phyloP scores from a whole-genome alignment of 92 coral and sea anemone genomes.

The Palythoa heliodiscus region DNA sequence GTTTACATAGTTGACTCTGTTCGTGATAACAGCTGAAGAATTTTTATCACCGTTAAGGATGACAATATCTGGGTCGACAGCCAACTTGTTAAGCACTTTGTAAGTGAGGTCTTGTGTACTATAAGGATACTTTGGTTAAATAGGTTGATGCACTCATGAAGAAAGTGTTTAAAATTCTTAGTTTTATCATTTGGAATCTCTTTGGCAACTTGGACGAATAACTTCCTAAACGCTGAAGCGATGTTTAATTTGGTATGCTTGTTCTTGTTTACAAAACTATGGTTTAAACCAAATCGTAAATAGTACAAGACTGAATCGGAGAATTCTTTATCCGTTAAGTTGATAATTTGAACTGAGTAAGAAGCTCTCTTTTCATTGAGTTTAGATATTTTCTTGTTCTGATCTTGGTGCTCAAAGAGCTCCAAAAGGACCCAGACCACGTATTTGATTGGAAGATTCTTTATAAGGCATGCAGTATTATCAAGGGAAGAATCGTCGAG shows the following conservation, averaged over 20 bases:
- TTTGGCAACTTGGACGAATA: not conserved
- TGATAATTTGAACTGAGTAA: slow-evolving; percentile 32
- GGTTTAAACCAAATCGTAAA: slow-evolving; percentile 30
- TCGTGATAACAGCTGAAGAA: no score
- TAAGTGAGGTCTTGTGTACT: slow-evolving; percentile 31
- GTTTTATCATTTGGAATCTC: not conserved
- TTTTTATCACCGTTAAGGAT: no score
- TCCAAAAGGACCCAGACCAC: no score
- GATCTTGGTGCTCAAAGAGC: slow-evolving; percentile 27
- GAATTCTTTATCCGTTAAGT: slow-evolving; percentile 21
- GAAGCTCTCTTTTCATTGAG: not conserved
- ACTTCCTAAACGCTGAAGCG: no score
- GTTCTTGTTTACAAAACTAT: no score
- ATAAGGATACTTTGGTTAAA: no score
- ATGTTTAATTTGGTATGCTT: no score
- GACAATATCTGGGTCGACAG: slow-evolving; percentile 28
- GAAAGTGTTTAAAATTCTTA: slow-evolving; percentile 46
- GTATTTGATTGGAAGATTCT: no score
- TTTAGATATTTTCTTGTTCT: slow-evolving; percentile 36
- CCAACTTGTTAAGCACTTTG: slow-evolving; percentile 29
- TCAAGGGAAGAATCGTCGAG: no score
- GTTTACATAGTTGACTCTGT: not conserved
- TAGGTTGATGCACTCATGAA: not conserved
- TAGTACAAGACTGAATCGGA: slow-evolving; percentile 24
- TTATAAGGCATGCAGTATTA: no score